Conservation (phyloP, 92 coral and sea anemone genomes). For the Metridium senile region DNA sequence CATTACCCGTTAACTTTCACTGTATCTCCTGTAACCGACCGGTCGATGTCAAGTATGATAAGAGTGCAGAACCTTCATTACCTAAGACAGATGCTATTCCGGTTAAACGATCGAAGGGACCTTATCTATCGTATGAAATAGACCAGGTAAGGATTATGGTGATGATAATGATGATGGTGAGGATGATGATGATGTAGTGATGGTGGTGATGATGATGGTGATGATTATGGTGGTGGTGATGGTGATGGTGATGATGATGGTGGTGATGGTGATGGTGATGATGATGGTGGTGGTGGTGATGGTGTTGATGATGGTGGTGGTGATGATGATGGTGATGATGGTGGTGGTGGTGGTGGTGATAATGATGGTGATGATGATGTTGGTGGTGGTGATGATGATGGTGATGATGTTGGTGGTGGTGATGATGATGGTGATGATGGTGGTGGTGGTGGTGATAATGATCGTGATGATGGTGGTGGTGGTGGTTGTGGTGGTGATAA, state of each 20-base stretch:
- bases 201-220: too few relatives aligned
- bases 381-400: neutral
- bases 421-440: neutral
- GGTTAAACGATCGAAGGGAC: slow-evolving; percentile 79
- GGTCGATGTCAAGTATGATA: slow-evolving; percentile 69
- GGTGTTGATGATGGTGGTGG: neutral
- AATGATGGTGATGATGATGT: too few relatives aligned
- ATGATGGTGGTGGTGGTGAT: neutral
- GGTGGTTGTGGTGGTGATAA: too few relatives aligned
- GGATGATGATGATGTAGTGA: neutral
- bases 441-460: neutral
- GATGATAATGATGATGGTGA: neutral
- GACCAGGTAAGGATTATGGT: slow-evolving; percentile 69
- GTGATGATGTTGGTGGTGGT: neutral
- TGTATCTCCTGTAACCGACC: slow-evolving; percentile 97
- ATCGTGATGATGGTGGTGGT: neutral
- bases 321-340: too few relatives aligned
- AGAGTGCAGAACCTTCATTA: slow-evolving; percentile 56
- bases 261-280: neutral
- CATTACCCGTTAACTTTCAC: slow-evolving; percentile 75
- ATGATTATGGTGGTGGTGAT: too few relatives aligned
- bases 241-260: neutral
- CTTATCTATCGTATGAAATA: slow-evolving; percentile 83
- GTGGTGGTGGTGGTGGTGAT: neutral
- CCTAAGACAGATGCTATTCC: slow-evolving; percentile 77